These are phyloP conservation scores for Cecidostiba fungosa DNA, from an alignment of 2,888 invertebrate genomes.

Conservation along the genomic window DNA sequence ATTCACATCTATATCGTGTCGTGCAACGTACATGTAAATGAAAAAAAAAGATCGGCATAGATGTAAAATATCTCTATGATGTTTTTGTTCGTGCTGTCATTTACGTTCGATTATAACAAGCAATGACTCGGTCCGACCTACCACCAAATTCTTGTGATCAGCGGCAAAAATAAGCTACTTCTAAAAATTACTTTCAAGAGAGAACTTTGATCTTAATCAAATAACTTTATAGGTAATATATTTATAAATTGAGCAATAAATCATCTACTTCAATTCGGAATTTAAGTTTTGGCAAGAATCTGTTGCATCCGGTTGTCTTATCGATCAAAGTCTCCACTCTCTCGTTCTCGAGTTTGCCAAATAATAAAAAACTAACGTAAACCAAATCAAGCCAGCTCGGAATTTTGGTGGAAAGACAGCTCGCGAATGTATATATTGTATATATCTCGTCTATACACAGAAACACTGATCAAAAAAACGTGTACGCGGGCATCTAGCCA, in stretches of 20 bases:
- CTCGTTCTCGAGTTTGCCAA: not conserved
- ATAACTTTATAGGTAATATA: not conserved
- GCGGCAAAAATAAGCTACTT: not conserved
- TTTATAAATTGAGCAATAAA: not conserved
- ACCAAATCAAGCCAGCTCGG: constrained; percentile 4
- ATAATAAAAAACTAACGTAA: not conserved
- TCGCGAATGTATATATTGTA: constrained; percentile 10
- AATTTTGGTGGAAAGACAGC: constrained; percentile 52
- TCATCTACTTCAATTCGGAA: not conserved
- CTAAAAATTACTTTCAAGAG: not conserved
- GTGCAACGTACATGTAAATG: constrained; percentile 67
- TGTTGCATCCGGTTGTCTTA: not conserved
- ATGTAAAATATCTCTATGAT: constrained; percentile 44
- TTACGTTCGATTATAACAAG: constrained; percentile 64
- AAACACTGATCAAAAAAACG: constrained; percentile 68
- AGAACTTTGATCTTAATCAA: constrained; percentile 8
- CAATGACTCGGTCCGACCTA: constrained; percentile 65
- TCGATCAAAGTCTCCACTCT: constrained; percentile 26
- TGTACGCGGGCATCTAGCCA: constrained; percentile 63
- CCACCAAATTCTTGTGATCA: constrained; percentile 64
- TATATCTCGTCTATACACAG: constrained; percentile 65
- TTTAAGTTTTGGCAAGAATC: not conserved
- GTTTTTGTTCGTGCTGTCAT: constrained; percentile 66
- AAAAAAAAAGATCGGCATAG: constrained; percentile 54
- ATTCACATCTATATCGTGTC: constrained; percentile 70